phyloP scores from a whole-genome alignment of 2,888 invertebrate genomes.

The Tanypteryx hageni region DNA sequence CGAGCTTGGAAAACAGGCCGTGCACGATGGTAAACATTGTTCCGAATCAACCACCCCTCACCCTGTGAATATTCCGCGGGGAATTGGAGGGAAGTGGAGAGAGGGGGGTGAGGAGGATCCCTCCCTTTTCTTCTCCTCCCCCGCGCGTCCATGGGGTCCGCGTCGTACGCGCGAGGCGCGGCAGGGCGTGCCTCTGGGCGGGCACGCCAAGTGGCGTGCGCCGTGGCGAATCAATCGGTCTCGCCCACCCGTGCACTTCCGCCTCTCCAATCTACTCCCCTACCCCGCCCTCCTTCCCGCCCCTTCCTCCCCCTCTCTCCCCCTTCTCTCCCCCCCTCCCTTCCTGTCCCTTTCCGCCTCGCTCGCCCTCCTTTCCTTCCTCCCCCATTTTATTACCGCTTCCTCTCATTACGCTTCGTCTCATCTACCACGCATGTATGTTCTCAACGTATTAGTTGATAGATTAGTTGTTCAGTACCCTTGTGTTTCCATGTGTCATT shows the following conservation, averaged over 20 bases:
- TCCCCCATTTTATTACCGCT: background rate
- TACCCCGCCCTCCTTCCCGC: background rate
- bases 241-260: background rate
- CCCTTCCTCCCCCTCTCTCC: background rate
- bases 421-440: too few species aligned
- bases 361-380: background rate
- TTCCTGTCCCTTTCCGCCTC: background rate
- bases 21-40: background rate
- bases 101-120: background rate
- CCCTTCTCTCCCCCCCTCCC: background rate
- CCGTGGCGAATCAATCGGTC: conserved; percentile 47
- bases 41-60: background rate
- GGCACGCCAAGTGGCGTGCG: conserved; percentile 55
- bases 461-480: too few species aligned
- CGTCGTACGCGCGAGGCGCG: background rate
- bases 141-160: background rate
- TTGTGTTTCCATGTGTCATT: too few species aligned
- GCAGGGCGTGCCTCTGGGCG: background rate
- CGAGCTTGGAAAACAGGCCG: background rate
- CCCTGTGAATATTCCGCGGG: background rate
- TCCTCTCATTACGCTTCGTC: background rate
- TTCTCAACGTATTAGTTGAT: too few species aligned
- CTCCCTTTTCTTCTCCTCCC: background rate
- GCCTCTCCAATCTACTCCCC: background rate
- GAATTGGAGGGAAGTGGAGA: too few species aligned